phyloP scores from a whole-genome alignment of 2,113 vertebrate species.

The Carassius carassius region DNA sequence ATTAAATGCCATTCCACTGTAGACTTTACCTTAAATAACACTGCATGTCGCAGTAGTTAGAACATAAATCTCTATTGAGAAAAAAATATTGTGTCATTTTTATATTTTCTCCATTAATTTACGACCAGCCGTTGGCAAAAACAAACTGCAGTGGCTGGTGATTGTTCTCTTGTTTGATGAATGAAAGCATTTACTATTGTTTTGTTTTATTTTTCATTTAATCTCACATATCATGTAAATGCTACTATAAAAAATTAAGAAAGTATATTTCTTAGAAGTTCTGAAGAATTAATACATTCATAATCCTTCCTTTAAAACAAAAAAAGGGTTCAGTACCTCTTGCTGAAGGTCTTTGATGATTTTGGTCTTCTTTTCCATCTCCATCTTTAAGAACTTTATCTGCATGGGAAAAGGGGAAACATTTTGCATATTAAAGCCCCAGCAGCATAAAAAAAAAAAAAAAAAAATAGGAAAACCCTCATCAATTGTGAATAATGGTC shows the following conservation, averaged over 20 bases:
- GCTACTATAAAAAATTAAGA: not conserved
- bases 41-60: not conserved
- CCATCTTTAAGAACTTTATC: conserved; percentile 96
- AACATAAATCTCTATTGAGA: not conserved
- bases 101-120: conserved; percentile 9
- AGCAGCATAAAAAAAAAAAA: not conserved
- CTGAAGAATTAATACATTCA: not conserved
- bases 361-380: conserved; percentile 97
- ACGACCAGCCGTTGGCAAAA: not conserved
- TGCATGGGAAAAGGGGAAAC: conserved; percentile 56
- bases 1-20: conserved; percentile 11
- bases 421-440: not conserved
- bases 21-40: conserved; percentile 18
- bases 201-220: not conserved
- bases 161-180: not conserved
- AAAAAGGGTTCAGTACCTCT: conserved; percentile 78
- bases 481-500: conserved; percentile 1
- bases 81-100: not conserved
- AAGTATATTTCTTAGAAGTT: not conserved
- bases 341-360: conserved; percentile 97
- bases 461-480: not conserved
- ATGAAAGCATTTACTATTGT: not conserved
- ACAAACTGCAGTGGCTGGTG: not conserved
- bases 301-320: not conserved
- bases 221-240: conserved; percentile 1